phyloP scores from a whole-genome alignment of 2,797 vertebrate species.

The Scleropages formosus region DNA sequence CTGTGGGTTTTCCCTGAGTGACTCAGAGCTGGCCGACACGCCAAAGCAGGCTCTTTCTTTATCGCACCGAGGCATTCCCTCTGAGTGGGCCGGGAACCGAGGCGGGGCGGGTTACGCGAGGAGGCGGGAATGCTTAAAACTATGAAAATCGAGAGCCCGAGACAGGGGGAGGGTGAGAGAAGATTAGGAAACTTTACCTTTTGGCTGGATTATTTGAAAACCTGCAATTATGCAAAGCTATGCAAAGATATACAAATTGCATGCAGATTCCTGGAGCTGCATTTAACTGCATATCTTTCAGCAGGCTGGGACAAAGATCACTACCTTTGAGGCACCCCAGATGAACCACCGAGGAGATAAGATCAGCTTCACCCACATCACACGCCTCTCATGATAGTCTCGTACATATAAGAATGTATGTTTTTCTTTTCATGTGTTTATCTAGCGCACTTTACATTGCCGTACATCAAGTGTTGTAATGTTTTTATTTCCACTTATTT shows the following conservation, averaged over 20 bases:
- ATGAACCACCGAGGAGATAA: no score
- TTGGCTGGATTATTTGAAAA: slow-evolving; percentile 31
- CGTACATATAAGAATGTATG: background rate
- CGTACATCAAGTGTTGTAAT: background rate
- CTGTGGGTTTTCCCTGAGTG: slow-evolving; percentile 53
- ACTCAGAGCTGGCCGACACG: slow-evolving; percentile 41
- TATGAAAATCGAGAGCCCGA: background rate
- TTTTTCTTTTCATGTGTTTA: background rate
- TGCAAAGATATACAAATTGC: slow-evolving; percentile 41
- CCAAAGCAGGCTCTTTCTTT: slow-evolving; percentile 15
- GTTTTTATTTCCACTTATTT: background rate
- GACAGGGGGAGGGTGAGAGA: background rate
- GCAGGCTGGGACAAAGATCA: background rate
- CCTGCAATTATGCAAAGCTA: slow-evolving; percentile 22
- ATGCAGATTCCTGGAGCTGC: background rate
- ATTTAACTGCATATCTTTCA: slow-evolving; percentile 9
- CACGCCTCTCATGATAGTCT: background rate
- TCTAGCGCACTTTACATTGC: background rate
- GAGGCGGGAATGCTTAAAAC: background rate
- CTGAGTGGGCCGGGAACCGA: background rate
- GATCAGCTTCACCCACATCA: no score
- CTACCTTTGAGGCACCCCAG: background rate
- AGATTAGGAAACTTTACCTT: background rate
- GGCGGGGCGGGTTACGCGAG: background rate
- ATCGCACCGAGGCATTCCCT: slow-evolving; percentile 9